Evolutionary conservation across 2,113 vertebrate species (phyloP).

Genomic region (Saccopteryx bilineata): DNA sequence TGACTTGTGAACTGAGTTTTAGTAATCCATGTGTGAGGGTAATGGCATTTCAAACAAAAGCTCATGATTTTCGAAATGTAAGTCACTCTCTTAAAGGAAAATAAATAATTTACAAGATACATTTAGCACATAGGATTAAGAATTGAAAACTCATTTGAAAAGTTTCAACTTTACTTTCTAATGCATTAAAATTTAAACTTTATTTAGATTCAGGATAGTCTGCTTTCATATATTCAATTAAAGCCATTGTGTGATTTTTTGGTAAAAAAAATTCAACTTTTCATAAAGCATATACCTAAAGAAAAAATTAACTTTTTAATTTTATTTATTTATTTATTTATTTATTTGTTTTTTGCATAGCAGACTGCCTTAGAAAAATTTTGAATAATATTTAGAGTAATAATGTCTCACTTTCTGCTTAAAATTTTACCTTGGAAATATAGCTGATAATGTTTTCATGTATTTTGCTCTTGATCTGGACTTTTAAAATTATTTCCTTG

Average conservation of each 20-base stretch:
- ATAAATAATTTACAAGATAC: background rate
- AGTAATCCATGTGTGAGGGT: background rate
- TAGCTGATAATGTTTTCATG: background rate
- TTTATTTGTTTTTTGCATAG: background rate
- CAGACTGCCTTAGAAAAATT: background rate
- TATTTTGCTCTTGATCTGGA: background rate
- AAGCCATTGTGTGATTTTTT: background rate
- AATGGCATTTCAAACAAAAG: conserved; percentile 54
- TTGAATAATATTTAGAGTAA: background rate
- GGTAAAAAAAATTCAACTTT: background rate
- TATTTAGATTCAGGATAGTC: background rate
- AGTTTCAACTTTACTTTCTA: background rate
- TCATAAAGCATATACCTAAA: background rate
- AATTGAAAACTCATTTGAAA: background rate
- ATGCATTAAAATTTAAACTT: background rate
- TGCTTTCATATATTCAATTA: background rate
- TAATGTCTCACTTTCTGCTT: background rate
- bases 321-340: too few species aligned
- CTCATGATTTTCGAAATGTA: background rate
- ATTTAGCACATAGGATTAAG: background rate
- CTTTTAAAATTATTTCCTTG: background rate
- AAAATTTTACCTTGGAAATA: background rate
- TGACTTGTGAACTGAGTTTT: conserved; percentile 10
- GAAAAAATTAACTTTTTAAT: background rate
- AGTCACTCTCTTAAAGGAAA: background rate